Conservation (phyloP, 2,797 vertebrate species). For the Gymnopithys bicolor region DNA sequence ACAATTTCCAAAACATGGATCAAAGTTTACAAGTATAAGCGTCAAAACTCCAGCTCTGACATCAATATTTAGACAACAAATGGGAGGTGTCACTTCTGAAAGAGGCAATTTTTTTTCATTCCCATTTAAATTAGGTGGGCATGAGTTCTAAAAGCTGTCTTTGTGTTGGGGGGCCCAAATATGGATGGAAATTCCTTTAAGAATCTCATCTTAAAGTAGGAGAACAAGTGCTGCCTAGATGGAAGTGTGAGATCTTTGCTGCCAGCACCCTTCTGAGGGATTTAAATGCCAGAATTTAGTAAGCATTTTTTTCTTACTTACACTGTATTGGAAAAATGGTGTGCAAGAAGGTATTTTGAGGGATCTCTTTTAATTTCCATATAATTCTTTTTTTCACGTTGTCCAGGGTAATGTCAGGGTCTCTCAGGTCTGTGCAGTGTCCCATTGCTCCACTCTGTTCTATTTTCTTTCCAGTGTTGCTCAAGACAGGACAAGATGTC, state of each 20-base stretch:
- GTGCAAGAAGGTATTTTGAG: neutral
- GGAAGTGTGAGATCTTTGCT: neutral
- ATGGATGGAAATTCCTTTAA: neutral
- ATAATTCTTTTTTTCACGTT: neutral
- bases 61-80: neutral
- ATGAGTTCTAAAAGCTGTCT: neutral
- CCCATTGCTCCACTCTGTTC: rapidly evolving
- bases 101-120: neutral
- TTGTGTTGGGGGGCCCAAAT: neutral
- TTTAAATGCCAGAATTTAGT: neutral
- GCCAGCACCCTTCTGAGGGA: neutral
- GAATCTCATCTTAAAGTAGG: neutral
- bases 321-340: neutral
- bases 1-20: neutral
- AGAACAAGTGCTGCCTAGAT: neutral
- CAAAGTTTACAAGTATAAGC: neutral
- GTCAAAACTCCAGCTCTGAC: neutral
- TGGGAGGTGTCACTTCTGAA: neutral
- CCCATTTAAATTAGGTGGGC: neutral
- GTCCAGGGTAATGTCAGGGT: neutral
- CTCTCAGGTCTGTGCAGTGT: neutral
- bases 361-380: neutral
- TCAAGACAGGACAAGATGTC: neutral
- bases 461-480: neutral
- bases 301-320: neutral